Evolutionary conservation across 2,797 vertebrate species (phyloP).

Genomic region (Sebastes vulpes): DNA sequence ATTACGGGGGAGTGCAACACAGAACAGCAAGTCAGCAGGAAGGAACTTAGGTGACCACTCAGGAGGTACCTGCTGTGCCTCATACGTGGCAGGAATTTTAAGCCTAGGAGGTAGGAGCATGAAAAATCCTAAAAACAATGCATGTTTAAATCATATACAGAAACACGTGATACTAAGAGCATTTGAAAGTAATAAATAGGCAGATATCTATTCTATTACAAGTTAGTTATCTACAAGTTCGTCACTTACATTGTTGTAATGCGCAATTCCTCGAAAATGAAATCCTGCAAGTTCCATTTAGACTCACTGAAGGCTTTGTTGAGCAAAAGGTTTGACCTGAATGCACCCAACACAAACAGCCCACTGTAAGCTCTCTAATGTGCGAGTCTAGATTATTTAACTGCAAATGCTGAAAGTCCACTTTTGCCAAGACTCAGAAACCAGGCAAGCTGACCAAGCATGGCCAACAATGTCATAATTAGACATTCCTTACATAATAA

Average conservation of each 20-base stretch:
- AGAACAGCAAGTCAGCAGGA: conserved; percentile 70
- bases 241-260: conserved; percentile 20
- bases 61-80: conserved; percentile 70
- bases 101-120: conserved; percentile 52
- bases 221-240: neutral
- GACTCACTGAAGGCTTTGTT: conserved; percentile 36
- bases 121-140: conserved; percentile 37
- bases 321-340: conserved; percentile 60
- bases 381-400: conserved; percentile 63
- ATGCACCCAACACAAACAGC: conserved; percentile 57
- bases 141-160: neutral
- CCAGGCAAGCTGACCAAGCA: conserved; percentile 22
- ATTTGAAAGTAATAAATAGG: neutral
- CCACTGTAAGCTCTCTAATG: conserved; percentile 57
- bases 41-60: conserved; percentile 63
- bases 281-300: conserved; percentile 31
- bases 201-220: neutral
- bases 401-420: conserved; percentile 55
- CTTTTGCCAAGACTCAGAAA: conserved; percentile 45
- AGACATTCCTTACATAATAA: conserved; percentile 44
- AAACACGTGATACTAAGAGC: neutral
- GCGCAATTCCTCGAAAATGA: conserved; percentile 46
- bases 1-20: conserved; percentile 44
- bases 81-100: conserved; percentile 76
- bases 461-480: conserved; percentile 30